phyloP scores from a whole-genome alignment of 2,888 invertebrate species.

The Neoaliturus tenellus region DNA sequence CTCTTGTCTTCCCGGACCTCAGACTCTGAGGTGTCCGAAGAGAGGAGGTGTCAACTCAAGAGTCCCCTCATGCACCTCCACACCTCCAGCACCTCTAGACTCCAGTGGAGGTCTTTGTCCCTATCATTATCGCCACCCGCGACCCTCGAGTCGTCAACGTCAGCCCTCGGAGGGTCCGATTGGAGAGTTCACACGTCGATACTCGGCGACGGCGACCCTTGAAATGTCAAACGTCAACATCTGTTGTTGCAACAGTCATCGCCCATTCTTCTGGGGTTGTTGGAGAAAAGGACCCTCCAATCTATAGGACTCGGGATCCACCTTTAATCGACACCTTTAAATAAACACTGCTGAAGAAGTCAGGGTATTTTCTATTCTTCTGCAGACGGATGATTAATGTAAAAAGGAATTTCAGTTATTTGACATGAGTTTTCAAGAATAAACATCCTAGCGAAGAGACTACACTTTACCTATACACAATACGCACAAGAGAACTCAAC shows the following conservation, averaged over 20 bases:
- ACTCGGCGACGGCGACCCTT: neutral
- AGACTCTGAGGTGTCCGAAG: no score
- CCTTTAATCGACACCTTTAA: neutral
- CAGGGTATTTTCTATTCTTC: neutral
- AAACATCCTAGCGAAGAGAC: no score
- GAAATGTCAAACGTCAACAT: conserved; percentile 27
- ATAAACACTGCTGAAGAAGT: neutral
- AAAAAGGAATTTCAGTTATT: no score
- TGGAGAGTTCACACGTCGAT: conserved; percentile 18
- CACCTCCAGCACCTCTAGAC: neutral
- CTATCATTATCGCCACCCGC: neutral
- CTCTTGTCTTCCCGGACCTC: no score
- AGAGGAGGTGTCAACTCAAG: no score
- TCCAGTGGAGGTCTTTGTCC: neutral
- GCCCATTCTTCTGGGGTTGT: neutral
- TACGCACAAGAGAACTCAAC: no score
- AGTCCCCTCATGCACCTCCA: neutral
- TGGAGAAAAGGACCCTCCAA: neutral
- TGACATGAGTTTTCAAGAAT: no score
- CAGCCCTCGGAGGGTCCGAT: neutral
- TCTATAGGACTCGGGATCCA: neutral
- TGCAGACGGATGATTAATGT: no score
- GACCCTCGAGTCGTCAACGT: conserved; percentile 4
- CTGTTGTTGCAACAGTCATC: neutral
- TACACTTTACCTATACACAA: no score